Conservation (phyloP, 2,888 invertebrate species). For the Athalia rosae region DNA sequence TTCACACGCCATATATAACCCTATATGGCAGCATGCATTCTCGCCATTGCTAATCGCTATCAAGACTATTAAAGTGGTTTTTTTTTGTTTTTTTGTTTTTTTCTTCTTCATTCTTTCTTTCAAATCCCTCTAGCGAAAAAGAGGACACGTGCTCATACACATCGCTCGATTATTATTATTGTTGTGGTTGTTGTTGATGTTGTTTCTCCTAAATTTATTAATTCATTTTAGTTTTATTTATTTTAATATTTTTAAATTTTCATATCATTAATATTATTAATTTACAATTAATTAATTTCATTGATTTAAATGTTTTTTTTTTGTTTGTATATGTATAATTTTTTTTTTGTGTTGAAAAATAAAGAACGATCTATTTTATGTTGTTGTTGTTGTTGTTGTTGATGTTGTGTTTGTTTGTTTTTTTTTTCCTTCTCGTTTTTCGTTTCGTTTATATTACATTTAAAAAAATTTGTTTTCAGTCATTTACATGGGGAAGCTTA, state of each 20-base stretch:
- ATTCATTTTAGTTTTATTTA: not conserved
- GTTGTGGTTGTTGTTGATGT: not conserved
- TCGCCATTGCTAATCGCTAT: constrained; percentile 42
- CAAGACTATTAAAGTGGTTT: constrained; percentile 32
- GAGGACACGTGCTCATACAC: constrained; percentile 65
- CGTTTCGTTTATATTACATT: not conserved
- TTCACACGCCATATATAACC: constrained; percentile 52
- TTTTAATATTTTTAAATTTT: too few species aligned
- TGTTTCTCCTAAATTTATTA: not conserved
- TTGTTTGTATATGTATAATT: constrained; percentile 43
- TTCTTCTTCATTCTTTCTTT: constrained; percentile 21
- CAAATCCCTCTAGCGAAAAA: not conserved
- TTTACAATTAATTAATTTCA: not conserved
- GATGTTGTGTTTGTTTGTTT: not conserved
- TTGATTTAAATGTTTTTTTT: constrained; percentile 40
- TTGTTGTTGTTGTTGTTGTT: constrained; percentile 43
- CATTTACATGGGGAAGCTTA: constrained; percentile 69
- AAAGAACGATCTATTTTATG: constrained; percentile 69
- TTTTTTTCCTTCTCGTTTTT: not conserved
- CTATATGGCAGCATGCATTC: constrained; percentile 37
- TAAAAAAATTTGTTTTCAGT: constrained; percentile 61
- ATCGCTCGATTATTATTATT: constrained; percentile 49
- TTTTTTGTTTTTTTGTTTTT: too few species aligned
- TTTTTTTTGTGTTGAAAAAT: constrained; percentile 65
- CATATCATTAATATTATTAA: too few species aligned